Evolutionary conservation across 2,797 vertebrate genomes (phyloP).

Genomic region (Alfaro cultratus): DNA sequence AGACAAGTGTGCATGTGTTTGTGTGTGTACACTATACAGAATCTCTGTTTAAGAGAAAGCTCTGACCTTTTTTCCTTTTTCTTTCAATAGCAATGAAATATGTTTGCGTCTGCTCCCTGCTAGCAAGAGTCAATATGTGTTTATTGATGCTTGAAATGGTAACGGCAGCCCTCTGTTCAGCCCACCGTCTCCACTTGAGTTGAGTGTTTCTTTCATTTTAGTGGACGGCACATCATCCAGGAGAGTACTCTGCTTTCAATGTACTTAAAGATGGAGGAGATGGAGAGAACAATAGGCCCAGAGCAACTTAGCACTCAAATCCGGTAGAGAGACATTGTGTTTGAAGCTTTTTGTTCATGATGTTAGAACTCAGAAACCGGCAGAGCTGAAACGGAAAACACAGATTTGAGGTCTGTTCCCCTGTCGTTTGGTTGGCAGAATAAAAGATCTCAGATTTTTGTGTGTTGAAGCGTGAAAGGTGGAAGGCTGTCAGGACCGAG

Average conservation of each 20-base stretch:
- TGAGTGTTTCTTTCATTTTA: not conserved
- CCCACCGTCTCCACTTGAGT: not conserved
- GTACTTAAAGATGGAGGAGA: not conserved
- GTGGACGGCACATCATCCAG: not conserved
- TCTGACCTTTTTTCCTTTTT: conserved; percentile 37
- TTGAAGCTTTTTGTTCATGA: conserved; percentile 18
- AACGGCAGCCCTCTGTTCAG: conserved; percentile 13
- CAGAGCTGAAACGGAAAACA: conserved; percentile 8
- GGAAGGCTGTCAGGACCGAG: not conserved
- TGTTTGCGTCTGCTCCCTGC: not conserved
- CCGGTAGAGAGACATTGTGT: not conserved
- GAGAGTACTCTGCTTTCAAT: not conserved
- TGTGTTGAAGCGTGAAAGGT: not conserved
- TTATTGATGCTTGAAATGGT: conserved; percentile 34
- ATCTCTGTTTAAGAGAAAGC: not conserved
- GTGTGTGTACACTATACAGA: not conserved
- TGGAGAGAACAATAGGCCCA: not conserved
- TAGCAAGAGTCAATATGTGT: conserved; percentile 27
- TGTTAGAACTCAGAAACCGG: not conserved
- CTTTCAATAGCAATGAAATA: conserved; percentile 8
- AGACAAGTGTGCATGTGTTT: conserved; percentile 3
- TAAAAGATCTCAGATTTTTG: not conserved
- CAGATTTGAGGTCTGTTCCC: conserved; percentile 22
- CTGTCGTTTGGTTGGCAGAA: conserved; percentile 13
- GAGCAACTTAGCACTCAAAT: not conserved